Base-by-base conservation (phyloP, 37 sponge, comb jelly and placozoan genomes). In the Aplysina aerophoba region DNA sequence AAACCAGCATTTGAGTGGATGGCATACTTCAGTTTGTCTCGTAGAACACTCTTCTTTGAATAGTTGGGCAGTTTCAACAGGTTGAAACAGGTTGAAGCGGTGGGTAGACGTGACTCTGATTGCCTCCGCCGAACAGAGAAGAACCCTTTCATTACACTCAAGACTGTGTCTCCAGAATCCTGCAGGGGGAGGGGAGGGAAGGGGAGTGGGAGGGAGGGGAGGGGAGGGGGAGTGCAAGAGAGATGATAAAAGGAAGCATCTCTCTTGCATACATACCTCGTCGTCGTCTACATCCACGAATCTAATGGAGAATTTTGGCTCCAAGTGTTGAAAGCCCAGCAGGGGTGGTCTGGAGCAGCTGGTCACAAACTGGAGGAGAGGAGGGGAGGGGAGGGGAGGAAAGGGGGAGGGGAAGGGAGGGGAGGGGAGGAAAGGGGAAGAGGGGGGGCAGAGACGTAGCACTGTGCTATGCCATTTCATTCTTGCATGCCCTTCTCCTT, bases 11-110 rank as follows among this genome's bases (percentile, higher is more conserved):
- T 91, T 55, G 97, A 67, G 15, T 87, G 50, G 24, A 99, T 90
- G 31, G 99, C 95, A 89, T 95, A 95, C 71, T 73, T 85, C 21
- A 99, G 88, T 86, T 99, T 99, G 36, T 99, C 99, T 67, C 89
- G 81, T 2, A 99, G 91, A 38, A 91, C 39, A 28, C 80, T 55
- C 80, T 93, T 99, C 54, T 87, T 95, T 30, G 73, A 73, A 59
- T 99, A 99, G 74, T 93, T 92, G 0, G 99, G 99, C 28, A 99
- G 84, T 55, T 99, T 99, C 0, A 99, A 91, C 22, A 99, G 77
- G 68, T 99, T 99, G 82, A 99, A 99, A 68, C 99, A 99, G 39
- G 99, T 99, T 21, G 99, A 99, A 61, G 99, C 92, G 27, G 97
- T 95, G 37, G 99, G 99, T 0, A 99, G 91, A 55, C 97, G 89